phyloP scores from a whole-genome alignment of 2,113 vertebrate species.

The Oxyura jamaicensis region DNA sequence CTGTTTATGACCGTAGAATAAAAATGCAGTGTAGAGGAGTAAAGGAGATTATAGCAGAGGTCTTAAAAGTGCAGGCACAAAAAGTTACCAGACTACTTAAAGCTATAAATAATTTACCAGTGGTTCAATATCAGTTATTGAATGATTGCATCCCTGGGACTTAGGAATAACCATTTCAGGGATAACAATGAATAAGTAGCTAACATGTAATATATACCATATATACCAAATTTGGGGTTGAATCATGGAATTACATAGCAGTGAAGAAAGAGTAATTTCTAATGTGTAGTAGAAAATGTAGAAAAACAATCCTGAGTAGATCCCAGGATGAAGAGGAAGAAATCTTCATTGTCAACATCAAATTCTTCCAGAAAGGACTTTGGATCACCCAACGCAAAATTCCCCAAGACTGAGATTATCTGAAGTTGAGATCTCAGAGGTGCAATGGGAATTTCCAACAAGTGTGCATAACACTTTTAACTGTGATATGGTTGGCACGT shows the following conservation, averaged over 20 bases:
- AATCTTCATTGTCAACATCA: neutral
- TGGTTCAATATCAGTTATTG: neutral
- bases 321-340: neutral
- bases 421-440: neutral
- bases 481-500: neutral
- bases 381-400: neutral
- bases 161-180: neutral
- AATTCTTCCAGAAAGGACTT: neutral
- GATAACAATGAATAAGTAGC: neutral
- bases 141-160: neutral
- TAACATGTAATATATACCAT: neutral
- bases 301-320: neutral
- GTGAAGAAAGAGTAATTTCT: neutral
- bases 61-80: neutral
- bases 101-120: neutral
- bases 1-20: neutral
- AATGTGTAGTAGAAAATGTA: neutral
- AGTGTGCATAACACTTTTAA: neutral
- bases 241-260: neutral
- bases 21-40: neutral
- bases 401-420: fast-evolving
- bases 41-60: neutral
- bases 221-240: neutral
- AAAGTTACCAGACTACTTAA: neutral
- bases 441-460: neutral